Percentiles rank a stretch among this genome's conserved stretches.
phyloP scores from a whole-genome alignment of 2,888 invertebrate species.

The Conus canariensis region DNA sequence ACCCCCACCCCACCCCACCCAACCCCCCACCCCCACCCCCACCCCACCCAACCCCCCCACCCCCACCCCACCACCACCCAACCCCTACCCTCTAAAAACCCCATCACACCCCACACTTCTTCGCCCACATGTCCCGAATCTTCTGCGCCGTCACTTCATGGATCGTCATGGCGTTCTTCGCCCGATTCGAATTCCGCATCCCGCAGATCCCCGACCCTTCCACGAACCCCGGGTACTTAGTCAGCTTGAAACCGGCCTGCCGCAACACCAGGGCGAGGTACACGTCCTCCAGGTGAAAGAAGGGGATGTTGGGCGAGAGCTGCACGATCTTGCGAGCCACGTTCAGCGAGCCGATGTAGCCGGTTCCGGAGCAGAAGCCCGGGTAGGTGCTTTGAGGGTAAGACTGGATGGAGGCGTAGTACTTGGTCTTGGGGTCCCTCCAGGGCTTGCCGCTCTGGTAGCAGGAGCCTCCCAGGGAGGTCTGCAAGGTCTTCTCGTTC shows the following conservation, averaged over 20 bases:
- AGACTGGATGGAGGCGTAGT: conserved; percentile 61
- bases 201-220: background rate
- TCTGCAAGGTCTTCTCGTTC: conserved; percentile 2
- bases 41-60: background rate
- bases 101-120: background rate
- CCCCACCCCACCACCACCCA: background rate
- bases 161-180: background rate
- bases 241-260: conserved; percentile 46
- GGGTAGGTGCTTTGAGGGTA: conserved; percentile 64
- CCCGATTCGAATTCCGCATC: background rate
- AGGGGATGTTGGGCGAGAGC: conserved; percentile 63
- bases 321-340: conserved; percentile 58
- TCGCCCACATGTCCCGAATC: background rate
- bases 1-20: background rate
- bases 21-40: background rate
- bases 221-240: conserved; percentile 58
- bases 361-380: conserved; percentile 69
- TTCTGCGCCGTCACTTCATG: background rate
- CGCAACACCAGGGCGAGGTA: conserved; percentile 61
- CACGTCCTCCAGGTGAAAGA: conserved; percentile 71
- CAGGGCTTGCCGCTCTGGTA: conserved; percentile 53
- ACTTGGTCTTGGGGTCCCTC: conserved; percentile 61
- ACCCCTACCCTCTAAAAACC: background rate
- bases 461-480: conserved; percentile 7
- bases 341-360: conserved; percentile 62